These are phyloP conservation scores for Ispidina picta DNA, from an alignment of 2,797 vertebrate species.

Conservation along the genomic window DNA sequence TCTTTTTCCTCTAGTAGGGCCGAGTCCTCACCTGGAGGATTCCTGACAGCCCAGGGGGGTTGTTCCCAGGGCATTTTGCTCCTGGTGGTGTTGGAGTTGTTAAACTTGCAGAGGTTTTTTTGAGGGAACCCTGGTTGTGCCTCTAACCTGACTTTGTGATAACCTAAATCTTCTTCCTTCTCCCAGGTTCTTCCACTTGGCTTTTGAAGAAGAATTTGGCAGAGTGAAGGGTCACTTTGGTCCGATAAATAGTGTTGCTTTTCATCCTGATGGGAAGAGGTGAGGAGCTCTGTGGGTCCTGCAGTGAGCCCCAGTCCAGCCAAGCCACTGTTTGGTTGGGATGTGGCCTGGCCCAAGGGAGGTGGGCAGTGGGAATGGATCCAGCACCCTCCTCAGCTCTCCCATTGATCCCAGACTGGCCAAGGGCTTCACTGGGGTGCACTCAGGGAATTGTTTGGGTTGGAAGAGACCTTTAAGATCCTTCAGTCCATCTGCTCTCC, in stretches of 20 bases:
- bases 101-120: neutral
- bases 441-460: neutral
- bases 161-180: neutral
- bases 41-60: neutral
- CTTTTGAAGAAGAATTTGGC: slow-evolving; percentile 97
- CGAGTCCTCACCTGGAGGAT: rapidly evolving
- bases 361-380: neutral
- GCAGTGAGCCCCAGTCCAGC: neutral
- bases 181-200: slow-evolving; percentile 95
- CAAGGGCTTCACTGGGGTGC: rapidly evolving
- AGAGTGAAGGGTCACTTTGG: slow-evolving; percentile 98
- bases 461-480: neutral
- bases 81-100: neutral
- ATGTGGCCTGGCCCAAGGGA: rapidly evolving
- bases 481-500: neutral
- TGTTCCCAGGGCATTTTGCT: neutral
- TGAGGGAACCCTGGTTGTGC: neutral
- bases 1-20: neutral
- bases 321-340: neutral
- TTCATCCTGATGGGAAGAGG: slow-evolving; percentile 98
- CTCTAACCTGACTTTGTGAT: neutral
- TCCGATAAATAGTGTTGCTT: slow-evolving; percentile 96
- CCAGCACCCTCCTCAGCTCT: neutral
- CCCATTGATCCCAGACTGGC: neutral
- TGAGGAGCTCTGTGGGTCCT: slow-evolving; percentile 44